Base-by-base conservation (phyloP, 2,797 vertebrate species). In the Adrianichthys oophorus region DNA sequence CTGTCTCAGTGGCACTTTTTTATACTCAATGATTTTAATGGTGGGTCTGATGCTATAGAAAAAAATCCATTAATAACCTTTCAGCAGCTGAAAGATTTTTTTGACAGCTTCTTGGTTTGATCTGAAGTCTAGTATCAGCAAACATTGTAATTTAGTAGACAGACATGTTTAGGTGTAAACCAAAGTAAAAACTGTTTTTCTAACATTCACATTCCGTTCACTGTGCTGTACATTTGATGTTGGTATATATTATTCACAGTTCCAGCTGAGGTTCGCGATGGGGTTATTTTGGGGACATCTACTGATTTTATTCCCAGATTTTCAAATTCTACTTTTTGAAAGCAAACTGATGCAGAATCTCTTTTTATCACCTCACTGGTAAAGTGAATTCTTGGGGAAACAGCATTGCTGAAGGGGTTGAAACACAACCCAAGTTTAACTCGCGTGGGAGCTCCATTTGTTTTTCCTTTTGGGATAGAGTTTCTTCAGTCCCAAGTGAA, bases 181-280 rank as follows among this genome's bases (percentile, higher is more conserved):
- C 8, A 15, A 47, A 69, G 66, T 84, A 67, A 82, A 82, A 80
- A 62, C 44, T 72, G 75, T 81, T 83, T 80, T 54, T 76, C 73
- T 64, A 77, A 76, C 57, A 63, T 78, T 77, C 64, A 73, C 66
- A 68, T 74, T 45, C 55, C 47, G 47, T 69, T 76, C 32, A 6
- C 60, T 72, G 60, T 63, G 37, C 64, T 72, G 71, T 68, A 82
- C 70, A 84, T 83, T 82, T 82, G 74, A 82, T 72, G 60, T 68
- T 59, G 51, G 78, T 75, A 46, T 52, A 68, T 77, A 75, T 78
- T 63, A 50, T 58, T 54, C 59, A 51, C 41, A 63, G 75, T 74
- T 85, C 70, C 72, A 74, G 73, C 63, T 21, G 37, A 65, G 48
- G 48, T 47, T 65, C 73, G 56, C 44, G 49, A 76, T 65, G 49